Percentiles rank a stretch among this genome's conserved stretches.
These are phyloP conservation scores for Prunella strophiata DNA, from an alignment of 2,797 vertebrate species.

Conservation along the genomic window DNA sequence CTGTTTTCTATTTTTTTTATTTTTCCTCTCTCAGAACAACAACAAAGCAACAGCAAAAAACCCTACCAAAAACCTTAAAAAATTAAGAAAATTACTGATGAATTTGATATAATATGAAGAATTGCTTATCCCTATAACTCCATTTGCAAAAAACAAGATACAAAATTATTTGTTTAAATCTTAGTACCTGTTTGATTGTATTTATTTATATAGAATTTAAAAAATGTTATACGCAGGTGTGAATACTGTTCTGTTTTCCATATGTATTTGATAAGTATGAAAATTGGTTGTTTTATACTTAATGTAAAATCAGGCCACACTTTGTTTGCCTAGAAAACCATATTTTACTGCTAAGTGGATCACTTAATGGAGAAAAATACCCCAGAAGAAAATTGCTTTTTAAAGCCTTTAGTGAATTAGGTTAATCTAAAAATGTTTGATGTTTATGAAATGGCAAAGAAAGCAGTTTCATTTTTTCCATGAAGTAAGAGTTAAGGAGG, in stretches of 20 bases:
- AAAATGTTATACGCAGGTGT: neutral
- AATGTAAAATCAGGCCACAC: neutral
- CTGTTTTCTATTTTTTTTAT: neutral
- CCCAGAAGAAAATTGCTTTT: neutral
- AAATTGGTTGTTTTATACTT: neutral
- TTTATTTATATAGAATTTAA: neutral
- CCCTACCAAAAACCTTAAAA: accelerated
- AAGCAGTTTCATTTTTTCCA: neutral
- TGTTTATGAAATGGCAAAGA: neutral
- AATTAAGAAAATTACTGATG: neutral
- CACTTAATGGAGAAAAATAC: neutral
- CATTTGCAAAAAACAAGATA: neutral
- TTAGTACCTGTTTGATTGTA: neutral
- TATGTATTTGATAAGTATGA: neutral
- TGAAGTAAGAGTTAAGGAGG: neutral
- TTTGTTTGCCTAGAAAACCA: neutral
- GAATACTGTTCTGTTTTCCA: neutral
- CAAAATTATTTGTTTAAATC: neutral
- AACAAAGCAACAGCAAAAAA: neutral
- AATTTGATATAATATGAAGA: neutral
- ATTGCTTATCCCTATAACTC: neutral
- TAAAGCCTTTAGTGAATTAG: neutral
- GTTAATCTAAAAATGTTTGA: neutral
- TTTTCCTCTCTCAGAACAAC: neutral
- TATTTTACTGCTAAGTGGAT: neutral